Percentiles rank a stretch among this genome's conserved stretches.
phyloP scores from a whole-genome alignment of 2,797 vertebrate species.

The Molossus molossus region DNA sequence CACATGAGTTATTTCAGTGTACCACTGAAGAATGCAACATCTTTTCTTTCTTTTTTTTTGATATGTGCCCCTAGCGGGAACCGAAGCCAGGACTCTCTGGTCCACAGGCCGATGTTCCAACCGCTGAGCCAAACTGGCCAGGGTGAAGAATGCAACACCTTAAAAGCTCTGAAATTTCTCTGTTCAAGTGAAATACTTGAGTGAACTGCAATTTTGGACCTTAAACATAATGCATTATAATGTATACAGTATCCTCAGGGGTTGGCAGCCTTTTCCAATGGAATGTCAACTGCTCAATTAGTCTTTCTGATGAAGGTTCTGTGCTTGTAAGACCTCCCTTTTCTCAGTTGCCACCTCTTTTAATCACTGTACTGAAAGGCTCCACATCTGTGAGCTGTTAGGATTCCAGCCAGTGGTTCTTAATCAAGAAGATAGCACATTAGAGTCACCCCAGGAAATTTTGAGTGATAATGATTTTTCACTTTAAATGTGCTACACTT shows the following conservation, averaged over 20 bases:
- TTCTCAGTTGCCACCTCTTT: background rate
- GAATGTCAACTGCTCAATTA: background rate
- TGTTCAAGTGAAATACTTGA: slow-evolving; percentile 47
- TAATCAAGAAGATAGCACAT: slow-evolving; percentile 59
- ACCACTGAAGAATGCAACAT: slow-evolving; percentile 7
- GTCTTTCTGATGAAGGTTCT: slow-evolving; percentile 53
- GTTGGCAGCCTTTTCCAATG: background rate
- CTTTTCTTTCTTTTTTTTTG: background rate
- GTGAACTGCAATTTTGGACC: slow-evolving; percentile 16
- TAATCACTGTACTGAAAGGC: slow-evolving; percentile 40
- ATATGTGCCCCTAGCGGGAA: too few relatives aligned
- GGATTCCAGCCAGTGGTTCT: slow-evolving; percentile 51
- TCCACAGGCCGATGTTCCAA: too few relatives aligned
- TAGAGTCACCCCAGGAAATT: slow-evolving; percentile 47
- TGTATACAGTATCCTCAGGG: background rate
- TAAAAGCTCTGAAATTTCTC: slow-evolving; percentile 24
- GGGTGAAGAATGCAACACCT: background rate
- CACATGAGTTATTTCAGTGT: background rate
- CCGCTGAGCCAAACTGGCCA: too few relatives aligned
- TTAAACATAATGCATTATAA: background rate
- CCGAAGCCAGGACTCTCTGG: too few relatives aligned
- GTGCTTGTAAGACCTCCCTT: background rate
- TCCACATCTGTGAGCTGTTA: slow-evolving; percentile 44
- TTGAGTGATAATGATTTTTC: slow-evolving; percentile 55
- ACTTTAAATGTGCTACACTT: slow-evolving; percentile 25